These are phyloP conservation scores for Rhyacichthys aspro DNA, from an alignment of 2,797 vertebrate genomes.

Conservation along the genomic window DNA sequence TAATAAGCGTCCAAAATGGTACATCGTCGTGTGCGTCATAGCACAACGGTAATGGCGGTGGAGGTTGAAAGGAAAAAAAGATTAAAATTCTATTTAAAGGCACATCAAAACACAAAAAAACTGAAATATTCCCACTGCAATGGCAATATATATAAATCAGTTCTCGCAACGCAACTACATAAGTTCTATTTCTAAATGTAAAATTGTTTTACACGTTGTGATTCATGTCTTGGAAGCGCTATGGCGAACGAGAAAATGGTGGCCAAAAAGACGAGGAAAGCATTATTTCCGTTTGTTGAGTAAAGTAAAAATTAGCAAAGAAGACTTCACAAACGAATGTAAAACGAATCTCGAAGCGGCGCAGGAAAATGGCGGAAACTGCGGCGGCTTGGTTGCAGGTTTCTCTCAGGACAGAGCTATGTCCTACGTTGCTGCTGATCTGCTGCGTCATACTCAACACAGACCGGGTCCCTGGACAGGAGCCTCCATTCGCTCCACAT, in stretches of 20 bases:
- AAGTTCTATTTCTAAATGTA: not conserved
- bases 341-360: conserved; percentile 39
- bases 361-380: conserved; percentile 71
- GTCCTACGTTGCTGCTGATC: conserved; percentile 43
- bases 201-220: not conserved
- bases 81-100: no score
- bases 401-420: conserved; percentile 60
- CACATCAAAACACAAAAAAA: no score
- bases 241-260: not conserved
- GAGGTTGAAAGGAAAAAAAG: no score
- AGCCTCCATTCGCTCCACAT: conserved; percentile 57
- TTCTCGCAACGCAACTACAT: not conserved
- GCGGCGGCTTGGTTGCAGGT: conserved; percentile 59
- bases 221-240: not conserved
- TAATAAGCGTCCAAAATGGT: no score
- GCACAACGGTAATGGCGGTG: no score
- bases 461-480: conserved; percentile 64
- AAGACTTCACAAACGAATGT: conserved; percentile 3
- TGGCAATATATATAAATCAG: not conserved
- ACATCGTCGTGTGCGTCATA: no score
- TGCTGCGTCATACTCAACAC: conserved; percentile 75
- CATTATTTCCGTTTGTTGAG: not conserved
- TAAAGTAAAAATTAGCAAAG: not conserved
- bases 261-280: not conserved
- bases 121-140: no score